Evolutionary conservation across 2,113 vertebrate species (phyloP).

Genomic region (Carollia perspicillata): DNA sequence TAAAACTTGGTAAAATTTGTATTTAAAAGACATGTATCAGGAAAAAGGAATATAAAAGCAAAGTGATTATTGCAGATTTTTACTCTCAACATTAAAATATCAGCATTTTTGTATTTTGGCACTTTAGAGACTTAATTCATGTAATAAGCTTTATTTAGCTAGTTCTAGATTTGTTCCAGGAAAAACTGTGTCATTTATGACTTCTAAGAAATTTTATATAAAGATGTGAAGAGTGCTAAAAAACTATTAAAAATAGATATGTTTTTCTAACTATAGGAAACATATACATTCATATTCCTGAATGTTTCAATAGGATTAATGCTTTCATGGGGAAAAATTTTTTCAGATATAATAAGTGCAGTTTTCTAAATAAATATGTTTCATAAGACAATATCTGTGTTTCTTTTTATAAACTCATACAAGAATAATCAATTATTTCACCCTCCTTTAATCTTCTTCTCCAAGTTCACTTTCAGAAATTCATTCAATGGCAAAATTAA

Average conservation of each 20-base stretch:
- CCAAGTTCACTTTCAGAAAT: constrained; percentile 24
- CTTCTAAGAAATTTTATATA: not conserved
- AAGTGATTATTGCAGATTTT: not conserved
- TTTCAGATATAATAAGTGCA: not conserved
- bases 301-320: not conserved
- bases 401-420: not conserved
- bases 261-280: not conserved
- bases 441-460: not conserved
- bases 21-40: not conserved
- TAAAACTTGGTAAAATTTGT: not conserved
- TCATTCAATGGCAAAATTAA: not conserved
- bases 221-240: not conserved
- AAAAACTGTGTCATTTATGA: not conserved
- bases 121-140: constrained; percentile 40
- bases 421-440: not conserved
- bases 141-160: not conserved
- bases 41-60: not conserved
- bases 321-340: accelerated
- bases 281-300: not conserved
- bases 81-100: constrained; percentile 22
- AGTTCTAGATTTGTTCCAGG: not conserved
- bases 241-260: not conserved
- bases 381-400: not conserved
- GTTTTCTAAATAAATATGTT: not conserved
- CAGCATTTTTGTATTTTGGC: not conserved